Evolutionary conservation across 2,888 invertebrate genomes (phyloP).

Genomic region (Tenodera sinensis): DNA sequence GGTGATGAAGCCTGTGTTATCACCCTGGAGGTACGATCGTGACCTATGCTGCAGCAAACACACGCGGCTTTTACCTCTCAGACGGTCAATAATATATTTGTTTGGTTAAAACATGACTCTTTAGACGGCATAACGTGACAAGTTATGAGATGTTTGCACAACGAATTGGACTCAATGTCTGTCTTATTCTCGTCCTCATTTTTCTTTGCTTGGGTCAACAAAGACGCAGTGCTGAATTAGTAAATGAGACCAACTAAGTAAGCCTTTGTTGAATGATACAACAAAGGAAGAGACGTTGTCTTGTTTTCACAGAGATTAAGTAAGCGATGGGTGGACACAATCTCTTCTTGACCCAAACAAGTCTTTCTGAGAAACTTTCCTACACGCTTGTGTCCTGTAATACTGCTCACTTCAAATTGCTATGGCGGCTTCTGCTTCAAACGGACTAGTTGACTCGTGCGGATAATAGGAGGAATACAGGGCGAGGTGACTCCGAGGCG

Average conservation of each 20-base stretch:
- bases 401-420: too few relatives aligned
- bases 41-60: not conserved
- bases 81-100: not conserved
- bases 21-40: not conserved
- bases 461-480: too few relatives aligned
- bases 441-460: too few relatives aligned
- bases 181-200: not conserved
- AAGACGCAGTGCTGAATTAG: conserved; percentile 7
- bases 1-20: not conserved
- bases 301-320: not conserved
- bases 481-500: too few relatives aligned
- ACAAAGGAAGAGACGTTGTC: not conserved
- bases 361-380: not conserved
- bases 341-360: not conserved
- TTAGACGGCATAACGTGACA: not conserved
- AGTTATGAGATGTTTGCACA: not conserved
- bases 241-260: not conserved
- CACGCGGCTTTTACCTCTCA: not conserved
- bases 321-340: not conserved
- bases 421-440: too few relatives aligned
- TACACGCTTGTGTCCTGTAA: too few relatives aligned
- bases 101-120: not conserved
- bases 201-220: not conserved
- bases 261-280: conserved; percentile 4
- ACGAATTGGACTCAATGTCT: not conserved